Base-by-base conservation (phyloP, 1,140 invertebrate genomes). In the Lethrus apterus region DNA sequence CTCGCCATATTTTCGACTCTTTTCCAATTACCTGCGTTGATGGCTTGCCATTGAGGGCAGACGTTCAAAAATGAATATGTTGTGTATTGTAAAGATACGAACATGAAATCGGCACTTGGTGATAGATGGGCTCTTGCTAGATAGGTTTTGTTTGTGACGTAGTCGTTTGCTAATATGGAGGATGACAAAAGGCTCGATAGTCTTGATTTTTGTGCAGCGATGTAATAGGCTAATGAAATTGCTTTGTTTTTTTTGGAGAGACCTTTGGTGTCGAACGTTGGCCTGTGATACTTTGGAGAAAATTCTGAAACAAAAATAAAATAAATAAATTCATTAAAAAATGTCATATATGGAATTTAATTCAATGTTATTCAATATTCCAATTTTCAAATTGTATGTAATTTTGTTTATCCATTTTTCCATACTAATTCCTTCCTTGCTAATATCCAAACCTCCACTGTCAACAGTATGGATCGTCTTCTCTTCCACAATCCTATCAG, bases 21-120 rank as follows among this genome's bases (percentile, higher is more conserved):
- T n/a, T 66, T 56, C 75, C 73, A 77, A 48, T 74, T 72, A 7
- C 68, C 72, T 15, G 51, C 61, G 49, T 75, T 75, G 0, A 74
- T 61, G 34, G 30, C 50, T 50, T 54, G 73, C 72, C 73, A 79
- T 55, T 76, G 73, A 3, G 76, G 76, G 14, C 65, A 62, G 1
- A 58, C 66, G 54, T 79, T 78, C 10, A 74, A 50, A 50, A 71
- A 77, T 53, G 67, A 73, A 48, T 71, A 78, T 0, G 74, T 74
- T 1, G 69, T 56, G 33, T 64, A 63, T 53, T 77, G 72, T 43
- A 68, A 63, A 2, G 65, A 54, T 3, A 59, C 60, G 19, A 70
- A 68, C 13, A 72, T 55, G 55, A 74, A 74, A 58, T 79, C 76
- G 2, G 67, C 72, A 48, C 72, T 66, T 0, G 76, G 70, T 3